Evolutionary conservation across 1,140 invertebrate genomes (phyloP).

Genomic region (Melitaea cinxia): DNA sequence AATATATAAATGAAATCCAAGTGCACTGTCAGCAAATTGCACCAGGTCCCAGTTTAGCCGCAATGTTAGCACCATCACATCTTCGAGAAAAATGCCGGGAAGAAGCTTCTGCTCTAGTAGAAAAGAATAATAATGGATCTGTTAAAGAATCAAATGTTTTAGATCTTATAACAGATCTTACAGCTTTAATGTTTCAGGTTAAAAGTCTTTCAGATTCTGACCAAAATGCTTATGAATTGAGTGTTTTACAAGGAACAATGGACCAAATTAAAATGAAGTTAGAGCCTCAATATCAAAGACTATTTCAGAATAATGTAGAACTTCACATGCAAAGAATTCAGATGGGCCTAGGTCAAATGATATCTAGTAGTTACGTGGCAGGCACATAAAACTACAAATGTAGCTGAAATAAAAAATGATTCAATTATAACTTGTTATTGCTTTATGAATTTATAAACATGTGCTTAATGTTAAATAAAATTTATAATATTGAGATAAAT

Average conservation of each 20-base stretch:
- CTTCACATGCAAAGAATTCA: conserved; percentile 96
- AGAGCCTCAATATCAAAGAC: conserved; percentile 88
- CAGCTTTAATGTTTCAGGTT: conserved; percentile 95
- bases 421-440: conserved; percentile 23
- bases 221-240: conserved; percentile 94
- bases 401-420: conserved; percentile 5
- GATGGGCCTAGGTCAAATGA: conserved; percentile 86
- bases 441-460: conserved; percentile 23
- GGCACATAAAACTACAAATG: conserved; percentile 50
- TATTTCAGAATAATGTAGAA: conserved; percentile 95
- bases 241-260: conserved; percentile 95
- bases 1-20: conserved; percentile 93
- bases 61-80: conserved; percentile 93
- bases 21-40: conserved; percentile 92
- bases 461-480: conserved; percentile 16
- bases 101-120: conserved; percentile 91
- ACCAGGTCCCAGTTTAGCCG: conserved; percentile 92
- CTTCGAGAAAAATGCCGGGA: conserved; percentile 92
- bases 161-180: conserved; percentile 92
- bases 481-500: conserved; percentile 19
- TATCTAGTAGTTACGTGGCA: conserved; percentile 54
- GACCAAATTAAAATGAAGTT: conserved; percentile 93
- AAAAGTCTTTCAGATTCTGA: conserved; percentile 95
- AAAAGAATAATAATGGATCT: conserved; percentile 86
- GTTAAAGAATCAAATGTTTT: conserved; percentile 85